Conservation (phyloP, 2,888 invertebrate genomes). For the Lasioglossum pauxillum region DNA sequence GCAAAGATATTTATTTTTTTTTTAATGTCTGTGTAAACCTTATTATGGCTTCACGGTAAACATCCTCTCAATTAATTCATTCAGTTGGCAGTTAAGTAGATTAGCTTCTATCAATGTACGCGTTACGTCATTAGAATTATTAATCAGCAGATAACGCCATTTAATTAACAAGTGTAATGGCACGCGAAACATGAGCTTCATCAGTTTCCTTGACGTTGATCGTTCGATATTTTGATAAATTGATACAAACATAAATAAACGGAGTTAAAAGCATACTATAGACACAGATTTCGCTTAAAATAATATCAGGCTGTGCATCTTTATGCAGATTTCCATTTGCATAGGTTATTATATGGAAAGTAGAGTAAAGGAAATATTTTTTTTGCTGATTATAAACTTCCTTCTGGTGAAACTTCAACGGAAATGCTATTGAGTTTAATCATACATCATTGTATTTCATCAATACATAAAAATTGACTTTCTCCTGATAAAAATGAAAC, state of each 20-base stretch:
- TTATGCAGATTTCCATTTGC: not conserved
- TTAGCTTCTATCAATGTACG: not conserved
- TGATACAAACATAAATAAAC: not conserved
- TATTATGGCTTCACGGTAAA: not conserved
- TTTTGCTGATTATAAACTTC: not conserved
- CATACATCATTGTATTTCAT: not conserved
- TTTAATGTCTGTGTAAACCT: not conserved
- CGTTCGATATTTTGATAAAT: not conserved
- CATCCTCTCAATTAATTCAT: not conserved
- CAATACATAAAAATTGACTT: not conserved
- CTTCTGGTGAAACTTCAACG: not conserved
- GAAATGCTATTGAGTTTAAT: not conserved
- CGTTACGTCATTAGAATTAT: constrained; percentile 1
- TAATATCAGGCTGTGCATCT: not conserved
- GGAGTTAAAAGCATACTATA: not conserved
- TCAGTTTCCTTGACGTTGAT: not conserved
- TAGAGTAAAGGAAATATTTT: not conserved
- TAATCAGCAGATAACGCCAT: not conserved
- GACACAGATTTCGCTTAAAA: not conserved
- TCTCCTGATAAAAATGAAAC: not conserved
- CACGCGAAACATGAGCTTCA: not conserved
- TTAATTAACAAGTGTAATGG: constrained; percentile 6
- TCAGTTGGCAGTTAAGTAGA: not conserved
- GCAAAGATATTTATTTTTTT: not conserved
- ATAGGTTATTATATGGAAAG: not conserved